Percentiles rank a stretch among this genome's conserved stretches.
phyloP scores from a whole-genome alignment of 1,140 invertebrate species.

The Brachionus paranguensis region DNA sequence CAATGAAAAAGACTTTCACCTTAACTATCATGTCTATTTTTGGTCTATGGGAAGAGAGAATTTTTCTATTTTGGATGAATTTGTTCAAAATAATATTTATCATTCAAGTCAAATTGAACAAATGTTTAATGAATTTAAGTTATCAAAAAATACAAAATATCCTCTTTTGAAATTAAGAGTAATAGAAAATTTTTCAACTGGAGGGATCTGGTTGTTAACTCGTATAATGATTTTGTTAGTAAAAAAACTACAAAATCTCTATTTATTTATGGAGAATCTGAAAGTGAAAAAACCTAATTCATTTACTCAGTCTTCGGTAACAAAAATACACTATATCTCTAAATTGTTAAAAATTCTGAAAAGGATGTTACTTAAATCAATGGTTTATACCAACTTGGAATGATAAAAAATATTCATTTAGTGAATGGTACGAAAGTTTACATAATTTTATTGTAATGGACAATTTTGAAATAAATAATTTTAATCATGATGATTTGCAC shows the following conservation, averaged over 20 bases:
- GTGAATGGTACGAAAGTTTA: background rate
- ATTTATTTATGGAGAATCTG: background rate
- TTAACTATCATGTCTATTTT: background rate
- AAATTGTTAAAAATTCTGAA: background rate
- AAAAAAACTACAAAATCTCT: background rate
- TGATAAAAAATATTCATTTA: background rate
- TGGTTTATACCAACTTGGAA: background rate
- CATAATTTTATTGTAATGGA: background rate
- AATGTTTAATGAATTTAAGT: background rate
- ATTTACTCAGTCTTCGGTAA: background rate
- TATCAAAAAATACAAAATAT: too few relatives aligned
- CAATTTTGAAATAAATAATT: background rate
- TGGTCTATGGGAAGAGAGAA: too few relatives aligned
- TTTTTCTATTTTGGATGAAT: background rate
- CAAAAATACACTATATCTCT: background rate
- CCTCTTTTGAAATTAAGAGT: background rate
- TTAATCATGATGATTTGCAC: background rate
- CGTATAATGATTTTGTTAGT: background rate
- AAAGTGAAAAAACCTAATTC: background rate
- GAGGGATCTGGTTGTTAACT: background rate
- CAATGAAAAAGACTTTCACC: background rate
- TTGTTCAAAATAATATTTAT: background rate
- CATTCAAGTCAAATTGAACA: background rate
- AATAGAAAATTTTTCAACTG: background rate
- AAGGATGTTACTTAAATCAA: background rate